These are phyloP conservation scores for Erynnis tages DNA, from an alignment of 2,888 invertebrate genomes.

Conservation along the genomic window DNA sequence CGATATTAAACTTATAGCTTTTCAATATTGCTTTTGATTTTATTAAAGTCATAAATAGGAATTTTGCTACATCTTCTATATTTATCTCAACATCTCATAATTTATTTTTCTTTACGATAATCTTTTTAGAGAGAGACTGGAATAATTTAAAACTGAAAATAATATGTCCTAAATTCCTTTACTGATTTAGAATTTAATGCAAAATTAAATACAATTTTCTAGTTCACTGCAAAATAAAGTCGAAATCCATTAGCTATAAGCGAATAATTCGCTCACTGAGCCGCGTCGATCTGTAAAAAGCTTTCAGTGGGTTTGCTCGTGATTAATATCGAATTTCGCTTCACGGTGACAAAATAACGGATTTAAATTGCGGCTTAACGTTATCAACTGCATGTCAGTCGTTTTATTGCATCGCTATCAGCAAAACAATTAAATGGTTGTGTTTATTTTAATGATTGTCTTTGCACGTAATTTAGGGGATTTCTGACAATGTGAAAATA, in stretches of 20 bases:
- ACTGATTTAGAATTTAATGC: neutral
- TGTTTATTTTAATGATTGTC: too few species aligned
- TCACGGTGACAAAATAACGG: constrained; percentile 36
- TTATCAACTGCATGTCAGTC: constrained; percentile 18
- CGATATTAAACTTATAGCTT: too few species aligned
- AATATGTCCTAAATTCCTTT: too few species aligned
- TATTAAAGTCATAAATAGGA: too few species aligned
- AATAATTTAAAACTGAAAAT: too few species aligned
- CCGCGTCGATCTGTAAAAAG: constrained; percentile 44
- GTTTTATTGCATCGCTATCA: constrained; percentile 2
- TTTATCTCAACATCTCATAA: too few species aligned
- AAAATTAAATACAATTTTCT: constrained; percentile 26
- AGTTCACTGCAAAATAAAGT: constrained; percentile 24
- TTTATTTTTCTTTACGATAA: too few species aligned
- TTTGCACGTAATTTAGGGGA: too few species aligned
- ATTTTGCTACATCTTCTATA: too few species aligned
- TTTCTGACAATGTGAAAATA: neutral
- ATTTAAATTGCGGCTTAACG: constrained; percentile 14
- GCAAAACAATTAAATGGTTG: too few species aligned
- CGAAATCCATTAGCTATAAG: constrained; percentile 24
- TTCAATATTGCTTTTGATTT: too few species aligned
- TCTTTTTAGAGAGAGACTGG: too few species aligned
- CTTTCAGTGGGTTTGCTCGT: constrained; percentile 43
- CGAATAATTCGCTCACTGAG: constrained; percentile 42
- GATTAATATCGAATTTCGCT: constrained; percentile 47